phyloP scores from a whole-genome alignment of 2,888 invertebrate genomes.

The Himalopsyche japonica region DNA sequence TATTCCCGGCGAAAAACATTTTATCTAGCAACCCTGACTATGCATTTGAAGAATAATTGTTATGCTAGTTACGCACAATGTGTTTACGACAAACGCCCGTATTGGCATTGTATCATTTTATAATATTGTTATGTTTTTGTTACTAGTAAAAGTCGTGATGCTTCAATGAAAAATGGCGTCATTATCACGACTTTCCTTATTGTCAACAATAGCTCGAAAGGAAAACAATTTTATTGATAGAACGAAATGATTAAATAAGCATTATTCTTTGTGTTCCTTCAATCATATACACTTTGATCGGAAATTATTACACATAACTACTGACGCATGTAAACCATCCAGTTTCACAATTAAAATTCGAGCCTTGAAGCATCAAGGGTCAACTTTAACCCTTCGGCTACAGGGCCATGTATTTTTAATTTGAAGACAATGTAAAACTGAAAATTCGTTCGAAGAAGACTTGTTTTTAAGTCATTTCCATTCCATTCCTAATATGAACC shows the following conservation, averaged over 20 bases:
- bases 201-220: slow-evolving; percentile 10
- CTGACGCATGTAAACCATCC: too few species aligned
- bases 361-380: too few species aligned
- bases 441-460: too few species aligned
- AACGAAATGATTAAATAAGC: neutral
- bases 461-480: too few species aligned
- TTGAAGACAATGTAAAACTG: too few species aligned
- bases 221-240: neutral
- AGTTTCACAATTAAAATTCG: too few species aligned
- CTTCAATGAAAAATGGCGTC: neutral
- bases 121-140: neutral
- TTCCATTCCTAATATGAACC: too few species aligned
- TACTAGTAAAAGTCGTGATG: slow-evolving; percentile 11
- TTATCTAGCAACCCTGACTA: neutral
- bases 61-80: slow-evolving; percentile 9
- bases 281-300: too few species aligned
- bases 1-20: neutral
- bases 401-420: too few species aligned
- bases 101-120: neutral
- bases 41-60: neutral
- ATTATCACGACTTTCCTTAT: slow-evolving; percentile 13
- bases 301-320: too few species aligned
- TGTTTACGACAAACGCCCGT: neutral
- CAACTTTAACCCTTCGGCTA: too few species aligned
- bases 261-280: neutral